Percentiles rank a stretch among this genome's conserved stretches.
These are phyloP conservation scores for Sander lucioperca DNA, from an alignment of 2,113 vertebrate species.

Conservation along the genomic window DNA sequence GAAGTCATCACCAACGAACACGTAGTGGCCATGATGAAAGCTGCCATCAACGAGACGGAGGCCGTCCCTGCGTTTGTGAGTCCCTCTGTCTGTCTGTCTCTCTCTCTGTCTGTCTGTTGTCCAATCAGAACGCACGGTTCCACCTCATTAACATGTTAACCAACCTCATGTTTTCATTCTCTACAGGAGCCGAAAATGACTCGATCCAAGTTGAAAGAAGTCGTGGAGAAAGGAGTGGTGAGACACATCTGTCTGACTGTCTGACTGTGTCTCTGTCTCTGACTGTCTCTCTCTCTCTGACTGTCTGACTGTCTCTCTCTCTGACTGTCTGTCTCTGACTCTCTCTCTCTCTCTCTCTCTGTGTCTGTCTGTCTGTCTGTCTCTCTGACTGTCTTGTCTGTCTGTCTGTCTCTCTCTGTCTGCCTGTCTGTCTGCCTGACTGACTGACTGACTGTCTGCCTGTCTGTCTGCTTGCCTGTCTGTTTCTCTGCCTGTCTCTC, in stretches of 20 bases:
- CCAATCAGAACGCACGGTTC: neutral
- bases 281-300: neutral
- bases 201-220: conserved; percentile 96
- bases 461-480: neutral
- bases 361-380: neutral
- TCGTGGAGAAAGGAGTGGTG: conserved; percentile 96
- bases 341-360: neutral
- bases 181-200: conserved; percentile 97
- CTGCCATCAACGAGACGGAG: conserved; percentile 94
- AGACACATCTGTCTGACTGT: conserved; percentile 64
- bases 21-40: conserved; percentile 99
- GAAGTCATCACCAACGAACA: conserved; percentile 99
- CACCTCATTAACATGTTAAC: neutral
- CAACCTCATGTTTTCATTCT: neutral
- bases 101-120: neutral
- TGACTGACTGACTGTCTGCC: neutral
- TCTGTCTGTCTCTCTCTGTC: neutral
- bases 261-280: neutral
- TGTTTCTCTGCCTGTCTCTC: neutral
- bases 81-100: conserved; percentile 44
- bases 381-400: neutral
- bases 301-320: neutral
- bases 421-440: neutral
- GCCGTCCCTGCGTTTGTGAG: conserved; percentile 94
- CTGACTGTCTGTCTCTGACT: neutral